These are phyloP conservation scores for Eclectus roratus DNA, from an alignment of 2,113 vertebrate species.

Conservation along the genomic window DNA sequence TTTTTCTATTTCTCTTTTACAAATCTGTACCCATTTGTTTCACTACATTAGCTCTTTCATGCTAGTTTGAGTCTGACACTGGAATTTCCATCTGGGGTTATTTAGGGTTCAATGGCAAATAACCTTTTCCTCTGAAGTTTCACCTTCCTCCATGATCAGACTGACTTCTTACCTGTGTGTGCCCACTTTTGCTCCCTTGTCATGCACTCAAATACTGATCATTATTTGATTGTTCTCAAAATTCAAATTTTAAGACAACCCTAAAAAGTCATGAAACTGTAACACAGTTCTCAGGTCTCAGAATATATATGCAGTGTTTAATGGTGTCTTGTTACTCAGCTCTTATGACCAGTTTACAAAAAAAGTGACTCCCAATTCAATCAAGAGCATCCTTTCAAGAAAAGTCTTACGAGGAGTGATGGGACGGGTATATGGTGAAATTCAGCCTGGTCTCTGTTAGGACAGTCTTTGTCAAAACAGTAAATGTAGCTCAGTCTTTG, in stretches of 20 bases:
- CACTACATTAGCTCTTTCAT: neutral
- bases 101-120: neutral
- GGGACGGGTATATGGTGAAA: neutral
- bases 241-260: neutral
- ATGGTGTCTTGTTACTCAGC: neutral
- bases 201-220: neutral
- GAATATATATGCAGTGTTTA: accelerated
- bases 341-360: neutral
- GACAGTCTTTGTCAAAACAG: neutral
- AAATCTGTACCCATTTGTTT: neutral
- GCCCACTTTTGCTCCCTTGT: neutral
- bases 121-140: neutral
- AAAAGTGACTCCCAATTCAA: neutral
- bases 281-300: neutral
- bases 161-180: neutral
- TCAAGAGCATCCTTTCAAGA: neutral
- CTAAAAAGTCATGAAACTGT: neutral
- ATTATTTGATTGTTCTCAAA: neutral
- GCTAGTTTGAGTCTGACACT: neutral
- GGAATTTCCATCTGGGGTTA: neutral
- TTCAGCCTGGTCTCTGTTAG: neutral
- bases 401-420: neutral
- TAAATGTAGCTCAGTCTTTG: neutral
- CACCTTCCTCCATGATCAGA: neutral
- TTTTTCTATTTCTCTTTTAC: neutral